Base-by-base conservation (phyloP, 2,797 vertebrate genomes). In the Graptemys geographica region DNA sequence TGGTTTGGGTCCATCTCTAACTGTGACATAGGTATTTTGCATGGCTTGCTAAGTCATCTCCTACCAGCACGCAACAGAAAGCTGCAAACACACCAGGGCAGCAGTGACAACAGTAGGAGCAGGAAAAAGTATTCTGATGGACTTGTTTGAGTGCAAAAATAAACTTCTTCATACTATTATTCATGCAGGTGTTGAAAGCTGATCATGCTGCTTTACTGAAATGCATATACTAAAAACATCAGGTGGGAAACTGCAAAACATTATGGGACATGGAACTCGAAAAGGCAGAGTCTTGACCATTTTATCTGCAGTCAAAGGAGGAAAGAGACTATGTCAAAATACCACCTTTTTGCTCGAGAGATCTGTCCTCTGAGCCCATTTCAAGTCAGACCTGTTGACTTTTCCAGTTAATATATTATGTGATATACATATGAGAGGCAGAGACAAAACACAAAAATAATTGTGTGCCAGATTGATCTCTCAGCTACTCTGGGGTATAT, bases 351-450 rank as follows among this genome's bases (percentile, higher is more conserved):
- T 10, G 52, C 84, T 90, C 33, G 49, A 85, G n/a, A 95, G 78
- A 15, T 69, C 41, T 51, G 52, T 89, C 96, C 52, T 83, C 80
- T 72, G 18, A 41, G 74, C n/a, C 80, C 92, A 91, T 91, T 94
- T 87, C 81, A 91, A 95, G 81, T 85, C 88, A 94, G 93, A 95
- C 74, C 89, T 92, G 80, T 92, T 95, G 90, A 94, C 84, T 96
- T 95, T 96, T 96, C 94, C 96, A 93, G 96, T 97, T 96, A 95
- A 96, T 94, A 93, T 92, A 72, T 37, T 83, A 93, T 96, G 82
- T 86, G 93, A 91, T 96, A 91, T 83, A 86, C 89, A 94, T 90
- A 84, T 84, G 89, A 93, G 86, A 87, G 37, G 31, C 28, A 92
- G 89, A 92, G 92, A 95, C 94, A 95, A 96, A 90, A 90, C 92